A percentile compares a stretch with the other conserved stretches of the same genome.
phyloP scores from a whole-genome alignment of 1,140 invertebrate genomes.

The Nautilus pompilius region DNA sequence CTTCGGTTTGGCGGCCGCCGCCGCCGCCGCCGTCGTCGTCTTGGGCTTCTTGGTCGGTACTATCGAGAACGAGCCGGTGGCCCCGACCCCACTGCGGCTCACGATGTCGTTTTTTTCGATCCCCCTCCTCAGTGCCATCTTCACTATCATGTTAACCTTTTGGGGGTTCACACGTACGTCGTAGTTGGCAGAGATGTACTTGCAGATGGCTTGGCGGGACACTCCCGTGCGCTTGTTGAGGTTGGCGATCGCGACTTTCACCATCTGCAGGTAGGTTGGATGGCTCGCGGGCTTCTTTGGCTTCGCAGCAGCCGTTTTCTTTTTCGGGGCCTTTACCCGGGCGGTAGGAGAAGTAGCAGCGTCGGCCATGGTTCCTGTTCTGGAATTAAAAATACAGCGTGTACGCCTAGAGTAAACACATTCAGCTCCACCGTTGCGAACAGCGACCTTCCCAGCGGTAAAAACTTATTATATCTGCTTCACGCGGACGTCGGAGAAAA shows the following conservation, averaged over 20 bases:
- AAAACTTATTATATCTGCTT: too few species aligned
- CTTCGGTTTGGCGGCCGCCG: constrained; percentile 21
- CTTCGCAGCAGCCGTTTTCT: constrained; percentile 35
- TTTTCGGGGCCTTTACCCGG: constrained; percentile 14
- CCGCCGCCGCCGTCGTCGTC: constrained; percentile 34
- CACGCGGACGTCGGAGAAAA: too few species aligned
- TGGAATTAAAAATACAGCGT: not conserved
- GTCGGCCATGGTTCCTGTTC: constrained; percentile 3
- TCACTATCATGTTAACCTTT: constrained; percentile 40
- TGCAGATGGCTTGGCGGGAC: constrained; percentile 49
- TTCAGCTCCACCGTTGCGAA: too few species aligned
- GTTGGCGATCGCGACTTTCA: constrained; percentile 24
- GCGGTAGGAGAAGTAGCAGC: constrained; percentile 15
- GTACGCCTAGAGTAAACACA: too few species aligned
- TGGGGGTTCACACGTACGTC: constrained; percentile 44
- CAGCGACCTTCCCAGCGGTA: too few species aligned
- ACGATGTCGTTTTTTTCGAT: constrained; percentile 38
- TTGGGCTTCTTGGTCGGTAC: constrained; percentile 21
- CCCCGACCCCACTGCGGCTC: constrained; percentile 50
- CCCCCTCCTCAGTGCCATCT: constrained; percentile 36
- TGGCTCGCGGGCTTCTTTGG: constrained; percentile 39
- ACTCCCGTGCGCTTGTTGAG: constrained; percentile 44
- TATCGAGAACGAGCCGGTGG: constrained; percentile 47
- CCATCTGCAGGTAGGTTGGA: constrained; percentile 39
- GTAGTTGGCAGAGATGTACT: constrained; percentile 51